Conservation (phyloP, 2,888 invertebrate species). For the Nephrotoma guestfalica region DNA sequence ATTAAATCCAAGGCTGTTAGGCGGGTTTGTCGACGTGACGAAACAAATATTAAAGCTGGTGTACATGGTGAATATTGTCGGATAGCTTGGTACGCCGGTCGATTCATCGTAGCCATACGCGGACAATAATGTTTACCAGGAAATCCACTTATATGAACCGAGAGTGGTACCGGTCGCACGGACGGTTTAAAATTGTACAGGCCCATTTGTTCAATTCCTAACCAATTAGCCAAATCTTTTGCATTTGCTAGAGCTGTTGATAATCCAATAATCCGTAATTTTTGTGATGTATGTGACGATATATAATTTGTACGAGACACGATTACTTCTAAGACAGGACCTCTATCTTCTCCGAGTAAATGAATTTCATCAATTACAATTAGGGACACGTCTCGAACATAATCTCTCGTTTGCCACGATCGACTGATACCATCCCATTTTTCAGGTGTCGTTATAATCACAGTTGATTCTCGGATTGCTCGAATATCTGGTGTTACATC, state of each 20-base stretch:
- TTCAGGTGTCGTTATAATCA: constrained; percentile 98
- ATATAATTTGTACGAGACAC: constrained; percentile 96
- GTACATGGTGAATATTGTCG: constrained; percentile 81
- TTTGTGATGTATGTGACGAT: constrained; percentile 68
- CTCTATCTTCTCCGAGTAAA: constrained; percentile 78
- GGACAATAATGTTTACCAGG: constrained; percentile 98
- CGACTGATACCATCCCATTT: constrained; percentile 99
- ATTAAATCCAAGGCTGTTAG: constrained; percentile 92
- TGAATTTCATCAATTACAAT: constrained; percentile 98
- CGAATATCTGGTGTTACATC: constrained; percentile 72
- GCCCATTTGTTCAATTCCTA: constrained; percentile 77
- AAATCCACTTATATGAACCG: constrained; percentile 82
- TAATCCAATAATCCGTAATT: constrained; percentile 80
- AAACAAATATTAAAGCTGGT: constrained; percentile 88
- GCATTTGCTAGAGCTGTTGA: constrained; percentile 98
- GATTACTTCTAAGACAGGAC: constrained; percentile 90
- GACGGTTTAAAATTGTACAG: constrained; percentile 96
- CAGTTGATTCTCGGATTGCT: constrained; percentile 68
- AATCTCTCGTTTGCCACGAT: constrained; percentile 93
- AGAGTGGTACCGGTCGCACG: constrained; percentile 92
- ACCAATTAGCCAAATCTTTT: constrained; percentile 90
- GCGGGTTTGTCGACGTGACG: constrained; percentile 90
- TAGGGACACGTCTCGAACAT: constrained; percentile 79
- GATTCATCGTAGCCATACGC: constrained; percentile 98
- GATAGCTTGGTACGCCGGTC: constrained; percentile 93